Evolutionary conservation across 2,113 vertebrate species (phyloP).

Genomic region (Fukomys damarensis): DNA sequence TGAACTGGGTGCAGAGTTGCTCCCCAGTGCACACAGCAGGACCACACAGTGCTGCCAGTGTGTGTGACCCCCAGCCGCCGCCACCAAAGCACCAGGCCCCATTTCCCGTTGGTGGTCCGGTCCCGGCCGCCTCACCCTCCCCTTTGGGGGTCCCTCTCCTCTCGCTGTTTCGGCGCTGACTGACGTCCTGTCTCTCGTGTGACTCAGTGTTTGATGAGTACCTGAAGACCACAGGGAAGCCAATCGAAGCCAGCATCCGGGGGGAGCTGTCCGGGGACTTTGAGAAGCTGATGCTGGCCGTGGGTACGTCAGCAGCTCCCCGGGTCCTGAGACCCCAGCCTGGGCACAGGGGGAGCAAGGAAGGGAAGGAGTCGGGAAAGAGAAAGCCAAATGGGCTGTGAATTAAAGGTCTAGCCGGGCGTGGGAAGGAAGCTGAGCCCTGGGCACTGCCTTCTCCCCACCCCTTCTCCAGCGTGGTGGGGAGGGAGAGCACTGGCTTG

Average conservation of each 20-base stretch:
- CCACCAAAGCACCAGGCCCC: background rate
- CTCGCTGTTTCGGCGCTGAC: background rate
- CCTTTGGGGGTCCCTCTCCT: background rate
- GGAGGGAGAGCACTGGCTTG: background rate
- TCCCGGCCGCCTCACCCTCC: accelerated
- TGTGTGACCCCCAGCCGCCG: background rate
- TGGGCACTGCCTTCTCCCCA: background rate
- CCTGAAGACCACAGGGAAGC: constrained; percentile 91
- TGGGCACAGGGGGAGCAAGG: background rate
- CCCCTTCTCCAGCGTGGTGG: too few species aligned
- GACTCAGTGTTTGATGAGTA: constrained; percentile 95
- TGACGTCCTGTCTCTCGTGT: background rate
- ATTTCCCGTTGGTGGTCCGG: background rate
- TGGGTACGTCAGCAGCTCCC: constrained; percentile 88
- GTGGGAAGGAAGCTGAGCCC: background rate
- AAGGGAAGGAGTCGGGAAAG: background rate
- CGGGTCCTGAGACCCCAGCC: background rate
- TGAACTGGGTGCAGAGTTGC: accelerated
- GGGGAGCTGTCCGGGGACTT: constrained; percentile 97
- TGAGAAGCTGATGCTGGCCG: constrained; percentile 96
- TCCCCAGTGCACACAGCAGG: accelerated
- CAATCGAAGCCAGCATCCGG: constrained; percentile 95
- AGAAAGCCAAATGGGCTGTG: background rate
- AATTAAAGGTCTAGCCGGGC: background rate
- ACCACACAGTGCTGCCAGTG: accelerated